Evolutionary conservation across 1,140 invertebrate genomes (phyloP).

Genomic region (Epicauta chinensis): DNA sequence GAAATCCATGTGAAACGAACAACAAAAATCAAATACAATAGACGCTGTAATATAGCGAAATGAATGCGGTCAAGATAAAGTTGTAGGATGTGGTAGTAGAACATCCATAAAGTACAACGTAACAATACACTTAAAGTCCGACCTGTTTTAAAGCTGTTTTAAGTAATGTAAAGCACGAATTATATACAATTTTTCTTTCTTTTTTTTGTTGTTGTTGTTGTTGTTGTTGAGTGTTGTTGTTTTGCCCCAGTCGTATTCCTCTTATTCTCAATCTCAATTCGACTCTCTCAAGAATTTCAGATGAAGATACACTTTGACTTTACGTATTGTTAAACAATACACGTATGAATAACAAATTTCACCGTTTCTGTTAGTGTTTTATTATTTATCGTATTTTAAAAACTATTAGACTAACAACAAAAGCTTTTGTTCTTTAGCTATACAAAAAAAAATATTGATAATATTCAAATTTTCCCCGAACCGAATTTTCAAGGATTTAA

Average conservation of each 20-base stretch:
- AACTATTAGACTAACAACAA: too few species aligned
- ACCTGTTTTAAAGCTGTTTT: conserved; percentile 21
- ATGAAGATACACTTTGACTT: conserved; percentile 37
- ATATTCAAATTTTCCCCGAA: conserved; percentile 24
- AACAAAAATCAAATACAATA: conserved; percentile 6
- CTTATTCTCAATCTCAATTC: too few species aligned
- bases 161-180: conserved; percentile 27
- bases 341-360: conserved; percentile 35
- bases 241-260: too few species aligned
- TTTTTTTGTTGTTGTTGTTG: too few species aligned
- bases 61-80: conserved; percentile 21
- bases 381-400: too few species aligned
- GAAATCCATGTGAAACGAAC: neutral
- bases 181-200: conserved; percentile 21
- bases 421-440: too few species aligned
- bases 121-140: conserved; percentile 17
- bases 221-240: too few species aligned
- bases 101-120: conserved; percentile 19
- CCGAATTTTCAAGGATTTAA: too few species aligned
- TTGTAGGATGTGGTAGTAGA: conserved; percentile 19
- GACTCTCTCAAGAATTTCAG: conserved; percentile 30
- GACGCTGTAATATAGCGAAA: conserved; percentile 10
- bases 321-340: conserved; percentile 32
- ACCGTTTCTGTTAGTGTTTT: neutral
- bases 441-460: conserved; percentile 7